Base-by-base conservation (phyloP, 2,113 vertebrate species). In the Passer domesticus region DNA sequence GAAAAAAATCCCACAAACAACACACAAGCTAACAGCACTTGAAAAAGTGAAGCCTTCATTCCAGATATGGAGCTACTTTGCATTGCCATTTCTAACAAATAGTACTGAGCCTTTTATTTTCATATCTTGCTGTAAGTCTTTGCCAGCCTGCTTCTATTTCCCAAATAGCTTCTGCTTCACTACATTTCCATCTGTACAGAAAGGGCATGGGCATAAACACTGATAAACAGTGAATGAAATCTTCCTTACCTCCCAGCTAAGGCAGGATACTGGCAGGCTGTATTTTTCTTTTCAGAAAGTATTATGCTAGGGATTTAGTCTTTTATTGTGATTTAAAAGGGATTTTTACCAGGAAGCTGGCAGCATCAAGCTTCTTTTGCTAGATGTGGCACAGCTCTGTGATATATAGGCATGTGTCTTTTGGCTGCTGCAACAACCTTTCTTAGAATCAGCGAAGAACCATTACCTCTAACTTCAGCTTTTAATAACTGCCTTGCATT, bases 281-380 rank as follows among this genome's bases (percentile, higher is more conserved):
- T 83, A 95, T 94, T 93, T 95, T 97, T 95, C 85, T 94, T 96
- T 94, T 95, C 96, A 95, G 87, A 89, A 92, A 87, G 88, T 75
- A 92, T 96, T 96, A 93, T 78, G 79, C 83, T 84, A 70, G 91
- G 92, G 80, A 96, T 95, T 95, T 95, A 94, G 83, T 87, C 91
- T 94, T 94, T 95, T 93, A 95, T 93, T 94, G 93, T 95, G 92
- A 94, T 96, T 96, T 96, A 96, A 94, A 94, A 83, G 72, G 82
- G 90, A 86, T 78, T 96, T 95, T 84, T 90, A 72, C 62, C 66
- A 85, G 83, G 69, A 94, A 90, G 76, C 79, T 89, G 89, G 93
- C 84, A 94, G 89, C 76, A 91, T 47, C 39, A 76, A 80, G 73
- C 20, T 0, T 35, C 90, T 83, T 92, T 92, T 86, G 47, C 75